Conservation (phyloP, 2,113 vertebrate genomes). For the Rhea pennata region DNA sequence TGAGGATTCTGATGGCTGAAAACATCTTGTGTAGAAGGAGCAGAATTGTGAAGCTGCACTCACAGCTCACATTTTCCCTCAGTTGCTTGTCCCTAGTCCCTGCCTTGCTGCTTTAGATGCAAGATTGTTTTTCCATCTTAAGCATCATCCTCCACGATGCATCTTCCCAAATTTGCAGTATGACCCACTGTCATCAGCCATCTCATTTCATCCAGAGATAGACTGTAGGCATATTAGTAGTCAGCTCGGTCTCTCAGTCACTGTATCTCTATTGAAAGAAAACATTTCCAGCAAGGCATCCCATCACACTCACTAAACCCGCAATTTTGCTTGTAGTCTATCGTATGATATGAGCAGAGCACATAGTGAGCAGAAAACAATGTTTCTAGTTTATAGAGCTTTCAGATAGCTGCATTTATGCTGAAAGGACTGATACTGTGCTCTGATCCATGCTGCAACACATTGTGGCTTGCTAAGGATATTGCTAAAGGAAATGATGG, state of each 20-base stretch:
- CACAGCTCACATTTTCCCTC: background rate
- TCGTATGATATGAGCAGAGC: background rate
- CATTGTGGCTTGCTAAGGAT: background rate
- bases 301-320: background rate
- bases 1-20: background rate
- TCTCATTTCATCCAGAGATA: background rate
- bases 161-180: background rate
- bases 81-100: background rate
- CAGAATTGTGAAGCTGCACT: background rate
- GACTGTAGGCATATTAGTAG: background rate
- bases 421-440: background rate
- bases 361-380: background rate
- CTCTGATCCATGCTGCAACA: background rate
- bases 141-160: background rate
- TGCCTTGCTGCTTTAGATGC: background rate
- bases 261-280: background rate
- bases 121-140: background rate
- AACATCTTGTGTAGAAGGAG: background rate
- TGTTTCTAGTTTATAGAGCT: background rate
- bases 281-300: background rate
- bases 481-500: background rate
- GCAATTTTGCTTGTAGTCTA: background rate
- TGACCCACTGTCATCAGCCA: background rate
- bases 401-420: background rate
- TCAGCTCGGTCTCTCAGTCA: background rate